Evolutionary conservation across 2,797 vertebrate species (phyloP).

Genomic region (Argya squamiceps): DNA sequence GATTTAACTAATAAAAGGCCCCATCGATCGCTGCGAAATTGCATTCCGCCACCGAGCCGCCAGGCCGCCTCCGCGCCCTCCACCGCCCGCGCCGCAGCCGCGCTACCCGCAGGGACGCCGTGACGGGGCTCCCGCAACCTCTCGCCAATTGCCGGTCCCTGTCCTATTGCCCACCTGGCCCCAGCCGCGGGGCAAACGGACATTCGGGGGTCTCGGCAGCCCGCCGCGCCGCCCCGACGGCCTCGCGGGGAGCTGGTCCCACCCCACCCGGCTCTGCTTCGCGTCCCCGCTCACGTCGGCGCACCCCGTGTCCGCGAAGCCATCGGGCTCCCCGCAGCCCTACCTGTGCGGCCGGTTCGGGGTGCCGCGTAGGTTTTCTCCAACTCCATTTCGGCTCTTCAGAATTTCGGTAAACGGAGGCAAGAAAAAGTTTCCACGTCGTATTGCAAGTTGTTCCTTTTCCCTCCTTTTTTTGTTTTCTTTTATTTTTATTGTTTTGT

Average conservation of each 20-base stretch:
- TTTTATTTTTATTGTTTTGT: slow-evolving; percentile 40
- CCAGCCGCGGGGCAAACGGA: too few species aligned
- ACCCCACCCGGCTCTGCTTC: background rate
- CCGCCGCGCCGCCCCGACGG: background rate
- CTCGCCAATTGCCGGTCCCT: background rate
- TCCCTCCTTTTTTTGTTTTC: slow-evolving; percentile 68
- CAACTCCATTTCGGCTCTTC: slow-evolving; percentile 86
- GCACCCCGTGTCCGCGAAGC: background rate
- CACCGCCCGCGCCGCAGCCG: background rate
- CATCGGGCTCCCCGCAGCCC: background rate
- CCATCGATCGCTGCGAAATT: slow-evolving; percentile 65
- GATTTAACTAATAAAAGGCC: slow-evolving; percentile 80
- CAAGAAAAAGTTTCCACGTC: slow-evolving; percentile 71
- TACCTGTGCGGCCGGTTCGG: slow-evolving; percentile 92
- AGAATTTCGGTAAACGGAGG: slow-evolving; percentile 70
- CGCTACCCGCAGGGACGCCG: background rate
- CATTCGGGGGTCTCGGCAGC: background rate
- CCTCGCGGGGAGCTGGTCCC: background rate
- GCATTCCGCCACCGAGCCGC: background rate
- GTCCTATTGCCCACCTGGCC: background rate
- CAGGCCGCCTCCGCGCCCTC: background rate
- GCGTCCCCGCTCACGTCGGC: background rate
- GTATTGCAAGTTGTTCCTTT: background rate
- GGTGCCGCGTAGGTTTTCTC: slow-evolving; percentile 86
- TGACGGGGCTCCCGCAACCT: too few species aligned